Percentiles rank a stretch among this genome's conserved stretches.
Evolutionary conservation across 2,797 vertebrate genomes (phyloP).

Genomic region (Coendou prehensilis): DNA sequence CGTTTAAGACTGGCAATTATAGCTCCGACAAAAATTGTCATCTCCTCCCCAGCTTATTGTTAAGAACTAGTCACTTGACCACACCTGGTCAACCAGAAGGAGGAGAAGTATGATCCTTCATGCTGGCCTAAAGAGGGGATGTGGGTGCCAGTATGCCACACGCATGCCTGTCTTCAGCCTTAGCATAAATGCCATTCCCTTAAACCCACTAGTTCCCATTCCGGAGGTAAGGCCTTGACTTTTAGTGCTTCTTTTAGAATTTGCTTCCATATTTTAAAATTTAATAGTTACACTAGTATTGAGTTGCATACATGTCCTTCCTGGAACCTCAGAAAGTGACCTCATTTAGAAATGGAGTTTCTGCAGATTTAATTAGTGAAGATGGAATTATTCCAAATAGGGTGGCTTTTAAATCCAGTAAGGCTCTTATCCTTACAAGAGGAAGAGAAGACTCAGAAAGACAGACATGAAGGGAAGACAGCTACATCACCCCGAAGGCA

Average conservation of each 20-base stretch:
- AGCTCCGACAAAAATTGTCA: neutral
- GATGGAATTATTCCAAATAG: neutral
- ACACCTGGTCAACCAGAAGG: neutral
- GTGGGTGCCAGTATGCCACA: neutral
- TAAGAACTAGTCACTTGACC: neutral
- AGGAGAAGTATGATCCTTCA: neutral
- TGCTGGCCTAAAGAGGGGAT: neutral
- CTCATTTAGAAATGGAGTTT: neutral
- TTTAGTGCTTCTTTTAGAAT: neutral
- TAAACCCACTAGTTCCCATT: neutral
- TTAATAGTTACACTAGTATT: too few species aligned
- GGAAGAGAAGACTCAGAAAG: neutral
- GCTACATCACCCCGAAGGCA: neutral
- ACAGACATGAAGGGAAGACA: neutral
- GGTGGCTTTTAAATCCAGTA: neutral
- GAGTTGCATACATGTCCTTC: neutral
- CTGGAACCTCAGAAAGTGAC: neutral
- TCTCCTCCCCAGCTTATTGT: neutral
- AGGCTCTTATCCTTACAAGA: neutral
- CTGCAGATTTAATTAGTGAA: neutral
- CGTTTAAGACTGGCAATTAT: neutral
- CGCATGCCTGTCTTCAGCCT: neutral
- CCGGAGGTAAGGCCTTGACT: neutral
- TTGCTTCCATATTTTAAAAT: neutral
- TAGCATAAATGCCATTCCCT: neutral